Evolutionary conservation across 2,797 vertebrate genomes (phyloP), one percentile per base, ranked within the genome.

Genomic region (Phaenicophaeus curvirostris): DNA sequence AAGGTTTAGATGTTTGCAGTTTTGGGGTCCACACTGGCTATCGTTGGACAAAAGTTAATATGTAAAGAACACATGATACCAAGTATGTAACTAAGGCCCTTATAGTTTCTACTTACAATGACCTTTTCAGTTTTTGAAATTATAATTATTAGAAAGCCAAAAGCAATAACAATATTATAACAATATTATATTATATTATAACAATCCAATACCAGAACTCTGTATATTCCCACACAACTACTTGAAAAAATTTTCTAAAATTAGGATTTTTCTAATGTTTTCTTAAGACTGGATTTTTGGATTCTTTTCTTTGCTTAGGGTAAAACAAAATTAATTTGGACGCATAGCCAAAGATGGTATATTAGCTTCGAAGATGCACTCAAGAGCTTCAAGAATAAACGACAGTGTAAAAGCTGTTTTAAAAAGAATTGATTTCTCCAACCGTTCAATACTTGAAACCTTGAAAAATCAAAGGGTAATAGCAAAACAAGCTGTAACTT

Each of bases 401-500:
- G 51, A 78, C 35, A 76, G 46, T 0, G 0, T 63, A 89, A 90
- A 48, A 90, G 51, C 35, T 77, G 23, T 92, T 90, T 95, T 82
- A 94, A 95, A 95, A 8, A 89, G 24, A 96, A 97, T 92, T 94
- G 54, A 91, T 96, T 95, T 92, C 61, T 94, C 14, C 23, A 23
- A 58, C 82, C 55, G 71, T 94, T 85, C 13, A 1, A 74, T 93
- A 88, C 39, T 84, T 78, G 27, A 92, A 96, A 94, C 78, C 41
- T 77, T 93, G 83, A 93, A 66, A 95, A 96, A 97, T 90, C 87
- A 92, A 85, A 96, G 28, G 42, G n/a, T 57, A 87, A 67, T 25
- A 85, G 80, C 31, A 93, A 92, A 86, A 91, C 61, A 85, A 95
- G 85, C 73, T 85, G 86, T 67, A 95, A 81, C 59, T 15, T 94